A percentile compares a stretch with the other conserved stretches of the same genome.
Conservation (phyloP, 2,797 vertebrate species). For the Eulemur mongoz region DNA sequence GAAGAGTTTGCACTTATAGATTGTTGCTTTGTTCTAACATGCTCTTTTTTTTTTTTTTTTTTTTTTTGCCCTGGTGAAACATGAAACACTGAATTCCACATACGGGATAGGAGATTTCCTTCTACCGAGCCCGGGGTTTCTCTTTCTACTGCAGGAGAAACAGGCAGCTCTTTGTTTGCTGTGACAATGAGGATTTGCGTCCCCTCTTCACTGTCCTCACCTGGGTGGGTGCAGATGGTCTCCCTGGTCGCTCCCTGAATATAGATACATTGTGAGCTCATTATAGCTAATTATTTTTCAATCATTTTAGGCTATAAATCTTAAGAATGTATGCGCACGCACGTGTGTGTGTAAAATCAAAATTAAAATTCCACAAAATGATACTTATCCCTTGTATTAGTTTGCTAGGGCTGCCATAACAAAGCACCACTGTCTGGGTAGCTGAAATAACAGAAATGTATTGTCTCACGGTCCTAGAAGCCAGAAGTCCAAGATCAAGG, state of each 20-base stretch:
- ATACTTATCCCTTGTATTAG: neutral
- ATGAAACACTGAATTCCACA: neutral
- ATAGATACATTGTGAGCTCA: neutral
- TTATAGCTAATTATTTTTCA: neutral
- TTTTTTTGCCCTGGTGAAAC: neutral
- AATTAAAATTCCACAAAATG: neutral
- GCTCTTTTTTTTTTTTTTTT: neutral
- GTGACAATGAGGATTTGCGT: neutral
- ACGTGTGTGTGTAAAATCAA: neutral
- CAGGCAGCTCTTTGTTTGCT: neutral
- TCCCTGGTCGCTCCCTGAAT: accelerated
- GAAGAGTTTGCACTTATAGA: constrained; percentile 15
- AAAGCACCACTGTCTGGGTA: neutral
- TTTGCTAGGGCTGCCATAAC: neutral
- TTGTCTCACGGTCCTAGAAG: neutral
- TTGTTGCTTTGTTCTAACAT: neutral
- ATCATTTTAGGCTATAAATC: neutral
- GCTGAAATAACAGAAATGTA: neutral
- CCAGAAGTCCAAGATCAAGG: neutral
- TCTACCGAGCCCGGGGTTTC: neutral
- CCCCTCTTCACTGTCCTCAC: neutral
- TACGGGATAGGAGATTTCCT: neutral
- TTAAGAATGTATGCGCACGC: neutral
- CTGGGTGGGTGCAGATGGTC: neutral
- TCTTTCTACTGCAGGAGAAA: neutral